These are phyloP conservation scores for Physocephala rufipes DNA, from an alignment of 2,888 invertebrate genomes.

Conservation along the genomic window DNA sequence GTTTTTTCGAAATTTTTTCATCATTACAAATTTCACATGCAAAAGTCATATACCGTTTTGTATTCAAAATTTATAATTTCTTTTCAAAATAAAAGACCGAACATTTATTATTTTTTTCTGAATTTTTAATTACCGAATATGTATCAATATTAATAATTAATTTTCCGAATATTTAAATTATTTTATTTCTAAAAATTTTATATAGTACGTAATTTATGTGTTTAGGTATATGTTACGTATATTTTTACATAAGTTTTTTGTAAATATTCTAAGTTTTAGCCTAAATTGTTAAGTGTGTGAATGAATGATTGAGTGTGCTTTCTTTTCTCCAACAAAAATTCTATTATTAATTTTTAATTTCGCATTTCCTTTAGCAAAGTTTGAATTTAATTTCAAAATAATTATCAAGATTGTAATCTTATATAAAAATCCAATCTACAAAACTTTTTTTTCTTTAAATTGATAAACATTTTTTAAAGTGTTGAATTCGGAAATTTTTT, in stretches of 20 bases:
- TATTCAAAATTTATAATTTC: slow-evolving; percentile 34
- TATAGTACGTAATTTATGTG: neutral
- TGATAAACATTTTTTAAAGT: slow-evolving; percentile 43
- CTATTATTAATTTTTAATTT: slow-evolving; percentile 2
- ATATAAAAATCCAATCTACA: slow-evolving; percentile 31
- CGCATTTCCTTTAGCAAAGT: neutral
- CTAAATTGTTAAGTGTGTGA: slow-evolving; percentile 42
- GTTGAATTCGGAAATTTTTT: slow-evolving; percentile 38
- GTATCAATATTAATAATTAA: slow-evolving; percentile 34
- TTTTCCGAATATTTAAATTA: slow-evolving; percentile 37
- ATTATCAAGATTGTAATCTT: slow-evolving; percentile 41
- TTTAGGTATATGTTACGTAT: slow-evolving; percentile 32
- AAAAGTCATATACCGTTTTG: slow-evolving; percentile 35
- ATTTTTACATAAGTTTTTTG: slow-evolving; percentile 52
- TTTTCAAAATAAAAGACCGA: slow-evolving; percentile 42
- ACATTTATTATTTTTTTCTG: slow-evolving; percentile 36
- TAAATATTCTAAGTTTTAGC: slow-evolving; percentile 51
- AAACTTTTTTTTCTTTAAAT: slow-evolving; percentile 45
- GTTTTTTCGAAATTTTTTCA: slow-evolving; percentile 20
- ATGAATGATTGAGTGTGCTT: no score
- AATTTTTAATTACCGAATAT: slow-evolving; percentile 34
- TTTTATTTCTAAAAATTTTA: neutral
- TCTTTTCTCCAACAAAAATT: slow-evolving; percentile 21
- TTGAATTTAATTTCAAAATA: slow-evolving; percentile 37
- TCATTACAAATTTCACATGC: slow-evolving; percentile 40